Evolutionary conservation across 2,113 vertebrate genomes (phyloP).

Genomic region (Hemiscyllium ocellatum): DNA sequence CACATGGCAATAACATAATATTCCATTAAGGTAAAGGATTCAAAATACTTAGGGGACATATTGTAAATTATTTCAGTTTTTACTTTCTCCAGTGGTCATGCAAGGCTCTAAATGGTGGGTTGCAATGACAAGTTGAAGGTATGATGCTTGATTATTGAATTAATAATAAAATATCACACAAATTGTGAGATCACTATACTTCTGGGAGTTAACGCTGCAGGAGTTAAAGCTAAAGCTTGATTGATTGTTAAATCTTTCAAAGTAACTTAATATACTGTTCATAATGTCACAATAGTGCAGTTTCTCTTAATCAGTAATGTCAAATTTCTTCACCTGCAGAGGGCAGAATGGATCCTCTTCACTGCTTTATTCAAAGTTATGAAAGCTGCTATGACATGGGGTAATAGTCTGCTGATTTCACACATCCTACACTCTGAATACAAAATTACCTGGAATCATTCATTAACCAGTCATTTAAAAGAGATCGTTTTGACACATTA

Average conservation of each 20-base stretch:
- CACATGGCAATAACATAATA: constrained; percentile 5
- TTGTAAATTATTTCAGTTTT: not conserved
- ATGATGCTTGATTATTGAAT: constrained; percentile 35
- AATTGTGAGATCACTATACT: constrained; percentile 34
- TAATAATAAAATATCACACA: constrained; percentile 21
- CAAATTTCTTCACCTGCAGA: constrained; percentile 9
- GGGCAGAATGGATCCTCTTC: not conserved
- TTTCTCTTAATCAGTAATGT: not conserved
- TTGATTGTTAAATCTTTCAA: constrained; percentile 29
- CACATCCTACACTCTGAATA: not conserved
- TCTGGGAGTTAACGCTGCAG: constrained; percentile 34
- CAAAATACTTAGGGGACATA: not conserved
- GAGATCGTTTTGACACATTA: not conserved
- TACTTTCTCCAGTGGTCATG: not conserved
- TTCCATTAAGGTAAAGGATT: constrained; percentile 17
- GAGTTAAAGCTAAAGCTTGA: constrained; percentile 26
- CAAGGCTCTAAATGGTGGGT: not conserved
- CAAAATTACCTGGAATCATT: not conserved
- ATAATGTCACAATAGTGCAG: not conserved
- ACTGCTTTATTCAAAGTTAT: not conserved
- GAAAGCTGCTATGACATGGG: not conserved
- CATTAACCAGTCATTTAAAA: not conserved
- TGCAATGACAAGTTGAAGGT: not conserved
- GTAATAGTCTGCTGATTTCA: not conserved
- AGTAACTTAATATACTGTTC: not conserved